Conservation (phyloP, 2,888 invertebrate genomes). For the Oscheius sp. region DNA sequence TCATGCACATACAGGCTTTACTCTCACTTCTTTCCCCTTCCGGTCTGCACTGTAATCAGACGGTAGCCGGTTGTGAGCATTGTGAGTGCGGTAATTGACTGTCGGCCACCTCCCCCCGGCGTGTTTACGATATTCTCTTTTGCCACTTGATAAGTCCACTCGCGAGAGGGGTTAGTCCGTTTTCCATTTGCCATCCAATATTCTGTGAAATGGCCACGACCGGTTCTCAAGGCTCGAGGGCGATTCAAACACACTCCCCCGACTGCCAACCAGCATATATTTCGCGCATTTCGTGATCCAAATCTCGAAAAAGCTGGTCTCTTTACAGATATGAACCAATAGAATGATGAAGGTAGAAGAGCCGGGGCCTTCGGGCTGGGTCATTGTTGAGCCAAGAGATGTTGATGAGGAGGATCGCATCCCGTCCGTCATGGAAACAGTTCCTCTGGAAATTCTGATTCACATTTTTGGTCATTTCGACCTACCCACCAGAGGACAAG, state of each 20-base stretch:
- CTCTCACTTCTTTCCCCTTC: no score
- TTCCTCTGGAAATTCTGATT: slow-evolving; percentile 16
- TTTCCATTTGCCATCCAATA: slow-evolving; percentile 14
- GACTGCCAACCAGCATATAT: slow-evolving; percentile 13
- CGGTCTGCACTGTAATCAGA: background rate
- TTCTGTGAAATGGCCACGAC: slow-evolving; percentile 16
- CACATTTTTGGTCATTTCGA: slow-evolving; percentile 22
- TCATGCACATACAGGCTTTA: no score
- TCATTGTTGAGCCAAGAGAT: background rate
- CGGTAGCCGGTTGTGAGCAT: slow-evolving; percentile 18
- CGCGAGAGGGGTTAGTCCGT: background rate
- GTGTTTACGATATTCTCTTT: background rate
- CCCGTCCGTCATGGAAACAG: background rate
- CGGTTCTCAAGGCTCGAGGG: slow-evolving; percentile 4
- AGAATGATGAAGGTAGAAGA: slow-evolving; percentile 8
- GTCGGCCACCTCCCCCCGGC: background rate
- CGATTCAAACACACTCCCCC: no score
- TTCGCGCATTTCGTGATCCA: slow-evolving; percentile 17
- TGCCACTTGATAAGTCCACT: background rate
- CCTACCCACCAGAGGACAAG: slow-evolving; percentile 9
- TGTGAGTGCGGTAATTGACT: slow-evolving; percentile 26
- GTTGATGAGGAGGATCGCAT: background rate
- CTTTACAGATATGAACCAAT: slow-evolving; percentile 17
- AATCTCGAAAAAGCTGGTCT: slow-evolving; percentile 19
- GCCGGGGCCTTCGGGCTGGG: slow-evolving; percentile 1